A percentile compares a stretch with the other conserved stretches of the same genome.
Evolutionary conservation across 2,888 invertebrate genomes (phyloP).

Genomic region (Melolontha melolontha): DNA sequence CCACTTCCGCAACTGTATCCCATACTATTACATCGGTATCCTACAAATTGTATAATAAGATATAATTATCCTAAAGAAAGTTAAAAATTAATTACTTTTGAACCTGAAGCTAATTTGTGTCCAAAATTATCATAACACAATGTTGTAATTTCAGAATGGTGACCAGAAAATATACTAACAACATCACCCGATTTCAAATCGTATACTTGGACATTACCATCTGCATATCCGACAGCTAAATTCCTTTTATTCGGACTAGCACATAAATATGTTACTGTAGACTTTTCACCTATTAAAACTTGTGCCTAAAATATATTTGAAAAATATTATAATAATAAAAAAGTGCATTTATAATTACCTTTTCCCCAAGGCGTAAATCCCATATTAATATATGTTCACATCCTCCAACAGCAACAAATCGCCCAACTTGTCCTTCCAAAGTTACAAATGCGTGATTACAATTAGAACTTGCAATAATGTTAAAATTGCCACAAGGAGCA

Average conservation of each 20-base stretch:
- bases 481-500: slow-evolving; percentile 85
- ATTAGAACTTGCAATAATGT: slow-evolving; percentile 84
- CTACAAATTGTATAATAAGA: slow-evolving; percentile 64
- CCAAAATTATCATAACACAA: slow-evolving; percentile 87
- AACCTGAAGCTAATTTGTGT: slow-evolving; percentile 88
- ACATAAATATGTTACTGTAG: slow-evolving; percentile 81
- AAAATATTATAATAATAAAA: slow-evolving; percentile 48
- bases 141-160: slow-evolving; percentile 85
- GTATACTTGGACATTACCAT: slow-evolving; percentile 89
- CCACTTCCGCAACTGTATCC: slow-evolving; percentile 93
- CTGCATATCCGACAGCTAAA: slow-evolving; percentile 91
- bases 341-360: slow-evolving; percentile 65
- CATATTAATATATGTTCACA: slow-evolving; percentile 95
- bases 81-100: slow-evolving; percentile 71
- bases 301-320: slow-evolving; percentile 70
- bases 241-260: slow-evolving; percentile 81
- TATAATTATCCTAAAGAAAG: slow-evolving; percentile 3
- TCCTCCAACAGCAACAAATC: slow-evolving; percentile 91
- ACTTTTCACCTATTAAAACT: slow-evolving; percentile 83
- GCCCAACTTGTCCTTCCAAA: slow-evolving; percentile 80
- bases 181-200: slow-evolving; percentile 80
- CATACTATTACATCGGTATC: slow-evolving; percentile 95
- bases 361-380: slow-evolving; percentile 90
- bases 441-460: slow-evolving; percentile 87
- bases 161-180: slow-evolving; percentile 83